Base-by-base conservation (phyloP, 2,113 vertebrate genomes). In the Laterallus jamaicensis region DNA sequence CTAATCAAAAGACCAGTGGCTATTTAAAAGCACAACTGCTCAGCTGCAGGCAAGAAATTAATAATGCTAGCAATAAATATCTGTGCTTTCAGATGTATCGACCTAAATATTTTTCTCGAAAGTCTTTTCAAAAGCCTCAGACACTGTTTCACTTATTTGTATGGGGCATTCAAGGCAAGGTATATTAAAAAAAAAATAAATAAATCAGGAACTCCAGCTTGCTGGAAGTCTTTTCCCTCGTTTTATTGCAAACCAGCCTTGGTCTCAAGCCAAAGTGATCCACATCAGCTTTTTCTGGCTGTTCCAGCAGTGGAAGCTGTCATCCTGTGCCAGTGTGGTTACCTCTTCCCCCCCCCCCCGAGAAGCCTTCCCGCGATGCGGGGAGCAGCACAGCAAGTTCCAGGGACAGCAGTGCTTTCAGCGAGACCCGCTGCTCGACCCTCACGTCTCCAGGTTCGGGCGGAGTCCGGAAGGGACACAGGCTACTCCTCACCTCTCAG, bases 341-440 rank as follows among this genome's bases (percentile, higher is more conserved):
- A 62, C 15, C 24, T 40, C 40, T 24, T 67, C 29, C 59, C 17
- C 56, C 59, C 17, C 56, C 1, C 6, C 7, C 5, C 0, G 3
- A 0, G 22, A 82, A 82, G 54, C 32, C 20, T 13, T 50, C 26
- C 37, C 0, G 9, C 32, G 8, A 12, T 0, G 1, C 49, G 8
- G 2, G 0, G 14, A 31, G 42, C n/a, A 3, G 24, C 10, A 26
- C 12, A 11, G 32, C 1, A 6, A 31, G 18, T 29, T 77, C 50
- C 21, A 28, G 63, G 44, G 19, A 6, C 11, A 37, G 22, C 2
- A 14, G 3, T 3, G 11, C 21, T 59, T 55, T 55, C 62, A 21
- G 37, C 2, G 18, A 66, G 50, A 66, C 47, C 42, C 49, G 62
- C 82, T 37, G 49, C n/a, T 1, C 4, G 8, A 32, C 47, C 37